Base-by-base conservation (phyloP, 2,113 vertebrate genomes). In the Genyomyrus donnyi region DNA sequence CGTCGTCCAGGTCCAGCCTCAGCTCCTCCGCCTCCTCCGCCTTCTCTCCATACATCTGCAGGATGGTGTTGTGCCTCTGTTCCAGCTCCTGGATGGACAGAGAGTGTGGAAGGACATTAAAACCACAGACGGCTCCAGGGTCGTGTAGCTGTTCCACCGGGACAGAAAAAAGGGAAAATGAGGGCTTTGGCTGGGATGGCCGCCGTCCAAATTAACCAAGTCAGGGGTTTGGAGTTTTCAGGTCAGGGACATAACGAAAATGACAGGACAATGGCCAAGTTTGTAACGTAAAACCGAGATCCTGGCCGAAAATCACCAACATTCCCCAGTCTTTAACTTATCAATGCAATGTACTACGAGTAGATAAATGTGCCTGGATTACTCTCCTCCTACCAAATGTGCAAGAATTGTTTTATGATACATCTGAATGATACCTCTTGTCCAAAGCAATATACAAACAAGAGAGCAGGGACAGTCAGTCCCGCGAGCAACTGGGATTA, bases 1-100 rank as follows among this genome's bases (percentile, higher is more conserved):
- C 98, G 93, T 99, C 98, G 93, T 99, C 97, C 0, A 99, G 97
- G 92, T 99, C 98, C 84, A 99, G 95, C 5, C 97, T 96, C 49
- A 99, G 96, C 53, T 99, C 98, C 93, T 99, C 97, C 1, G 98
- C 98, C 91, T 99, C 98, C 92, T 99, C 98, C 21, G 98, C 98
- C 92, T 99, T 99, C 93, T 99, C 98, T 77, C 98, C 98, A 49
- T 99, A 99, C 98, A 99, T 99, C 95, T 99, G 98, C 87, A 99
- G 96, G 92, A 99, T 99, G 49, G 98, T 99, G 94, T 99, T 99
- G 95, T 99, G 98, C 66, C 98, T 96, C 90, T 99, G 98, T 95
- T 99, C 97, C 95, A 99, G 94, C 90, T 99, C 98, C 98, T 99
- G 94, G 83, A 91, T 1, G 45, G 39, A 85, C 39, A 46, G 21